A percentile compares a stretch with the other conserved stretches of the same genome.
These are phyloP conservation scores for Blomia tropicalis DNA, from an alignment of 2,888 invertebrate genomes.

Conservation along the genomic window DNA sequence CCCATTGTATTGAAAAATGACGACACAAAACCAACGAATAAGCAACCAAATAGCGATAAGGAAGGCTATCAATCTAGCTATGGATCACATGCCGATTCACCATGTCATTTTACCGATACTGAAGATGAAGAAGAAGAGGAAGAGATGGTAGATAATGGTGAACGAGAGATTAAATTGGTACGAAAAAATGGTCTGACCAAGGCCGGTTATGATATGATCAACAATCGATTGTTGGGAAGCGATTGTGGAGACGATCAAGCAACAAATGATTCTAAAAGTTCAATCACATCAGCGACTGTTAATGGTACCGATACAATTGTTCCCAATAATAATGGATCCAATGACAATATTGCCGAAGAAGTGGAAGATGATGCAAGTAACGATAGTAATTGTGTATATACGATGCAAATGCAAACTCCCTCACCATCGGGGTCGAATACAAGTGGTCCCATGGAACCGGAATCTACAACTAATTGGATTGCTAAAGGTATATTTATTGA, in stretches of 20 bases:
- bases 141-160: neutral
- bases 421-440: slow-evolving; percentile 13
- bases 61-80: slow-evolving; percentile 8
- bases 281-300: neutral
- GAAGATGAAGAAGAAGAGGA: slow-evolving; percentile 15
- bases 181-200: slow-evolving; percentile 5
- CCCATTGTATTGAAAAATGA: too few species aligned
- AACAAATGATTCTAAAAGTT: slow-evolving; percentile 10
- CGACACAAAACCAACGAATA: too few species aligned
- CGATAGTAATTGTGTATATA: neutral
- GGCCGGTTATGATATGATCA: slow-evolving; percentile 6
- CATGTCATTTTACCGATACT: slow-evolving; percentile 15
- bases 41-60: neutral
- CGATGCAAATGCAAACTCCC: slow-evolving; percentile 20
- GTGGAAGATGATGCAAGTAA: neutral
- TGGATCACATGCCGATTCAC: too few species aligned
- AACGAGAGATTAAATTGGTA: slow-evolving; percentile 1
- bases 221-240: slow-evolving; percentile 4
- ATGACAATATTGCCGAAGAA: neutral
- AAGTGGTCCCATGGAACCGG: slow-evolving; percentile 20
- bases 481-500: neutral
- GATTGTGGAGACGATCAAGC: neutral
- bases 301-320: neutral
- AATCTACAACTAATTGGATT: slow-evolving; percentile 19
- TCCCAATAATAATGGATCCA: neutral